A percentile compares a stretch with the other conserved stretches of the same genome.
Conservation (phyloP, 2,888 invertebrate species). For the Caenorhabditis afra region DNA sequence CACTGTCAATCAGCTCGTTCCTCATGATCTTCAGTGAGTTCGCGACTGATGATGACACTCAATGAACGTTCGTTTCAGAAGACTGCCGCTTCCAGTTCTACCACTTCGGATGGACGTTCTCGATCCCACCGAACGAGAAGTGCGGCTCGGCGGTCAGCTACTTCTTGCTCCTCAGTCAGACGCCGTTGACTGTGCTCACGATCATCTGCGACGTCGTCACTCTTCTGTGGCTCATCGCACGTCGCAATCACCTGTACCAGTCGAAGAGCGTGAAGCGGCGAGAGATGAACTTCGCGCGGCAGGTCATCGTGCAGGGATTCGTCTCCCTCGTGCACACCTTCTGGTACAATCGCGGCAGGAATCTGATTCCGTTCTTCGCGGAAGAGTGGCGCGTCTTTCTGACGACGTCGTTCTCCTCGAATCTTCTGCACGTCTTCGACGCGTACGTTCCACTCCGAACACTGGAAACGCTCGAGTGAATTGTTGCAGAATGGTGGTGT, state of each 20-base stretch:
- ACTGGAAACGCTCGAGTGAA: too few species aligned
- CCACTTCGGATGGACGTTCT: constrained; percentile 19
- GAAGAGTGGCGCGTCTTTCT: constrained; percentile 22
- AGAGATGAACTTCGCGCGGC: constrained; percentile 28
- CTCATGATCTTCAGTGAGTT: constrained; percentile 12
- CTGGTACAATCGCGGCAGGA: constrained; percentile 20
- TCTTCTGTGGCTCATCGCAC: background rate
- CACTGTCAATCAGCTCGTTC: constrained; percentile 3
- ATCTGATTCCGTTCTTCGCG: constrained; percentile 14
- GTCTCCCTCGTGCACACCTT: constrained; percentile 12
- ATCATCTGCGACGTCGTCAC: constrained; percentile 11
- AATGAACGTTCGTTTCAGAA: background rate
- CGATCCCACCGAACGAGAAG: constrained; percentile 12
- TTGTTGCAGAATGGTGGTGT: constrained; percentile 9
- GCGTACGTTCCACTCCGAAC: constrained; percentile 1
- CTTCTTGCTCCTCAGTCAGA: constrained; percentile 8
- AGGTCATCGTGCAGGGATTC: constrained; percentile 16
- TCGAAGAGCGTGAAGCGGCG: constrained; percentile 13
- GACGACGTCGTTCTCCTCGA: constrained; percentile 24
- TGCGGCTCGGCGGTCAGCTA: constrained; percentile 5
- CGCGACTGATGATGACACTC: background rate
- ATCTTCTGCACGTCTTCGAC: constrained; percentile 23
- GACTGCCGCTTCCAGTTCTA: constrained; percentile 15
- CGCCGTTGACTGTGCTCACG: constrained; percentile 8
- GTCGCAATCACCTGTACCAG: constrained; percentile 8